Percentiles rank a stretch among this genome's conserved stretches.
Conservation (phyloP, 2,888 invertebrate species). For the Argynnis bischoffii region DNA sequence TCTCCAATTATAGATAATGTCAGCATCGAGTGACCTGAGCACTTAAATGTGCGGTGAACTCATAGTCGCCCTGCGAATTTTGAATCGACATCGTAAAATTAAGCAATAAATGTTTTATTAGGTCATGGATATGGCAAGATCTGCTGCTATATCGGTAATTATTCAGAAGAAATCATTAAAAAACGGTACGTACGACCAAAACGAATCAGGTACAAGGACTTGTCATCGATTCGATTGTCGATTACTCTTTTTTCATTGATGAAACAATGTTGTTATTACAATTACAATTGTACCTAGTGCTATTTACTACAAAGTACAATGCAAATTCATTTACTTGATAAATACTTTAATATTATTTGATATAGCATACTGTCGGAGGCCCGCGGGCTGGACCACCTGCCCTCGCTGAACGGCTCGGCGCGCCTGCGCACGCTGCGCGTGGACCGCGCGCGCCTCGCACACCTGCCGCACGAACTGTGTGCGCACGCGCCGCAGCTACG, state of each 20-base stretch:
- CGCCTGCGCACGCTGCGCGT: conserved; percentile 91
- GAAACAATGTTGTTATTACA: neutral
- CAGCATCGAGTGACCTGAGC: conserved; percentile 26
- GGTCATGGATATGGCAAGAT: conserved; percentile 25
- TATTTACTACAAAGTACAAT: neutral
- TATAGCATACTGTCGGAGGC: conserved; percentile 93
- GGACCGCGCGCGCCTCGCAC: conserved; percentile 89
- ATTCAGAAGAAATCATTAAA: conserved; percentile 9
- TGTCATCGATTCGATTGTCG: neutral
- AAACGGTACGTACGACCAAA: conserved; percentile 1
- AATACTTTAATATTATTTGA: neutral
- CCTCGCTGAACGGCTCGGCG: conserved; percentile 90
- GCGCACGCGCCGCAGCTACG: conserved; percentile 89
- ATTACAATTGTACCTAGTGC: neutral
- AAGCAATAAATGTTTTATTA: conserved; percentile 20
- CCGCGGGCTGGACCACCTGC: conserved; percentile 89
- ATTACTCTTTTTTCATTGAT: neutral
- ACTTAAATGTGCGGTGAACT: conserved; percentile 17
- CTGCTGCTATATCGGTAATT: conserved; percentile 1
- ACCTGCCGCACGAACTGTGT: conserved; percentile 90
- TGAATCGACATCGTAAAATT: conserved; percentile 10
- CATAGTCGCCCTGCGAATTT: neutral
- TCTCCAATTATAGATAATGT: conserved; percentile 36
- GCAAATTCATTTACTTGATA: neutral
- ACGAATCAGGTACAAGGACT: conserved; percentile 8